A percentile compares a stretch with the other conserved stretches of the same genome.
Conservation (phyloP, 1,140 invertebrate species). For the Macrobrachium rosenbergii region DNA sequence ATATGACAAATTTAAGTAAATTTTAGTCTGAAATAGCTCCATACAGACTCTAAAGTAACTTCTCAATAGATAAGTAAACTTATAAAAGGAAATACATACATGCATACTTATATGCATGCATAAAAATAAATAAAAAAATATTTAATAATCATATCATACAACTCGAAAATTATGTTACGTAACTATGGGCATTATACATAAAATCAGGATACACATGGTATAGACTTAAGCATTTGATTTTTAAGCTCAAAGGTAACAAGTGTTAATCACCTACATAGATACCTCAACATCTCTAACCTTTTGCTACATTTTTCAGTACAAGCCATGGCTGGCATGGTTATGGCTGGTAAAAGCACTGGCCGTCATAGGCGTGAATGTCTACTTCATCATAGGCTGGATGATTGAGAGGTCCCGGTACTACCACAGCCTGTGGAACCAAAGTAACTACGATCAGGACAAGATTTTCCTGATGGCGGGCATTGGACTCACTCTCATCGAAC, state of each 20-base stretch:
- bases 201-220: too few species aligned
- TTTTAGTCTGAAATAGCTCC: too few species aligned
- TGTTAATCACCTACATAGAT: background rate
- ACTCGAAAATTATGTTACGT: too few species aligned
- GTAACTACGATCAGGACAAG: constrained; percentile 57
- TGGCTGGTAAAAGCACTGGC: constrained; percentile 60
- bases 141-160: too few species aligned
- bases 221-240: background rate
- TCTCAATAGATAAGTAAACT: too few species aligned
- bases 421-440: constrained; percentile 57
- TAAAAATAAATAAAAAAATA: too few species aligned
- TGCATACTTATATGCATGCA: too few species aligned
- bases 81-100: too few species aligned
- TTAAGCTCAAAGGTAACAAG: background rate
- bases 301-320: constrained; percentile 26
- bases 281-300: background rate
- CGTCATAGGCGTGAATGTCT: constrained; percentile 51
- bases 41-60: too few species aligned
- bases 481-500: constrained; percentile 32
- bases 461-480: constrained; percentile 48
- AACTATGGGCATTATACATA: too few species aligned
- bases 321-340: constrained; percentile 52
- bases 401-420: constrained; percentile 54
- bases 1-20: too few species aligned
- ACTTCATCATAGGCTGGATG: constrained; percentile 58